Percentiles rank a stretch among this genome's conserved stretches.
These are phyloP conservation scores for Acrobasis repandana DNA, from an alignment of 2,888 invertebrate genomes.

Conservation along the genomic window DNA sequence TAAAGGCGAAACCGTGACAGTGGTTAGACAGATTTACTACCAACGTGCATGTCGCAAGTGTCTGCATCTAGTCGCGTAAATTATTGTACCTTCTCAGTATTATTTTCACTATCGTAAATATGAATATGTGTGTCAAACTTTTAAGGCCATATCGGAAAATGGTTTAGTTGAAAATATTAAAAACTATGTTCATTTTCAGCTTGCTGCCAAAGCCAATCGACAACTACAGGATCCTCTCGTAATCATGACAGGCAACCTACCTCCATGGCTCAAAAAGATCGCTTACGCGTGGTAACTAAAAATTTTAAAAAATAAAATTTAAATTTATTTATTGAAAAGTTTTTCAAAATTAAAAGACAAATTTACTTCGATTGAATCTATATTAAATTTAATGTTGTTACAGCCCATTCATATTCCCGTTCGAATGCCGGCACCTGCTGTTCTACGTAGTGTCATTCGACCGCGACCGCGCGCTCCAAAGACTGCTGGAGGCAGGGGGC, in stretches of 20 bases:
- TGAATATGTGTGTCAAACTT: too few species aligned
- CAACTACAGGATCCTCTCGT: conserved; percentile 99
- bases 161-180: neutral
- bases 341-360: neutral
- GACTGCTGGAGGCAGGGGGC: conserved; percentile 95
- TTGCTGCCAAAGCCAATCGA: conserved; percentile 98
- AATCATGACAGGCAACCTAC: conserved; percentile 98
- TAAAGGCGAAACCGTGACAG: too few species aligned
- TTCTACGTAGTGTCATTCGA: conserved; percentile 99
- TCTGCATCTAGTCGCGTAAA: too few species aligned
- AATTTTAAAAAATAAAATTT: too few species aligned
- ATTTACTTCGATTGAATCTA: too few species aligned
- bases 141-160: neutral
- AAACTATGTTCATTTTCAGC: conserved; percentile 54
- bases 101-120: too few species aligned
- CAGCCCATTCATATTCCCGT: conserved; percentile 98
- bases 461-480: conserved; percentile 97
- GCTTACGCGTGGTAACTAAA: conserved; percentile 89
- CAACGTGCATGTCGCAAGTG: too few species aligned
- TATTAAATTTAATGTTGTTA: conserved; percentile 1
- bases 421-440: conserved; percentile 97
- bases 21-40: too few species aligned
- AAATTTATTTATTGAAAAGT: neutral
- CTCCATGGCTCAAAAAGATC: conserved; percentile 96
- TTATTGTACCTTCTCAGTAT: too few species aligned